Evolutionary conservation across 2,888 invertebrate species (phyloP), one percentile per base, ranked within the genome.

Genomic region (Trissonchulus latispiculum): DNA sequence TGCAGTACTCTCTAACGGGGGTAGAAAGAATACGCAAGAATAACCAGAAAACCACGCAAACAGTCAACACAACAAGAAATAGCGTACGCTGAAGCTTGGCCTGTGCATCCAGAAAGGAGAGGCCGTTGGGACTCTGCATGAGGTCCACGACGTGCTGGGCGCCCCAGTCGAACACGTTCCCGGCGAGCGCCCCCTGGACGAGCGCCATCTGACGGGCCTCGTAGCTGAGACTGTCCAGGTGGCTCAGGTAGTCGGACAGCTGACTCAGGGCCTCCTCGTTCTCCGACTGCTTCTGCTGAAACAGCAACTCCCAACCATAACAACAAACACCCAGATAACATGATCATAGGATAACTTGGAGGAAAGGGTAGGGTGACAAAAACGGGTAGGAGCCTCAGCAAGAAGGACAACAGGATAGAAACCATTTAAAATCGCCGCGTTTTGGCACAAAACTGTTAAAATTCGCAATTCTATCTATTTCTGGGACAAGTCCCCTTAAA

Each of bases 141-240:
- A 95, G 89, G 78, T 89, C 88, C 29, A 91, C 89, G 1, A 94
- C 91, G 81, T 93, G 93, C 84, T 91, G 90, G 1, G 96, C 95
- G 72, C 96, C 96, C 93, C 95, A 95, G 84, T 97, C 96, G 86
- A 96, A 96, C 86, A 96, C 93, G 84, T 97, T 97, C 32, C 95
- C 93, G 82, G 88, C 87, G 61, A 89, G 82, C 61, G 89, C 81
- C n/a, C 88, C 88, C 67, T 78, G 81, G 33, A 87, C 85, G 29
- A 89, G 80, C 70, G 86, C 85, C 76, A 85, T 79, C 76, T 84
- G 84, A 36, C 83, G 78, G 2, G 82, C 72, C 23, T 62, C 77
- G 78, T 83, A 87, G 68, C 86, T 84, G 75, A 93, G 85, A 23
- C 86, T 85, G 84, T 93, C 93, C 73, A 95, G 84, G 78, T 87